Percentiles rank a stretch among this genome's conserved stretches.
Evolutionary conservation across 30 jellyfish, hydroid and myxozoan genomes (phyloP).

Genomic region (Cassiopea andromeda): DNA sequence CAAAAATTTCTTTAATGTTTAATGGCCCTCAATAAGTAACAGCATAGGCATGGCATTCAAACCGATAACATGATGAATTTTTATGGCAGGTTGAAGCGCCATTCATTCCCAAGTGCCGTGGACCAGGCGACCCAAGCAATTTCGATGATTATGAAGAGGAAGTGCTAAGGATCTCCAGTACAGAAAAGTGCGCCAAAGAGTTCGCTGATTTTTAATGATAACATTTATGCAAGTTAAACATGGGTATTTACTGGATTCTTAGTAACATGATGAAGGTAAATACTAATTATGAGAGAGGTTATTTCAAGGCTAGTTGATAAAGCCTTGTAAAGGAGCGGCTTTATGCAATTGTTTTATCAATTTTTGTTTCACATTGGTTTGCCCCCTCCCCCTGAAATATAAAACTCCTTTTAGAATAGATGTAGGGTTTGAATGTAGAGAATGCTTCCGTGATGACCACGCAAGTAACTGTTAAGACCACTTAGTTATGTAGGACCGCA

Average conservation of each 20-base stretch:
- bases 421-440: background rate
- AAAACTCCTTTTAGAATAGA: background rate
- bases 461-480: too few relatives aligned
- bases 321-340: constrained; percentile 34
- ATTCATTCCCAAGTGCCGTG: constrained; percentile 97
- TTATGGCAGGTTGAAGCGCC: constrained; percentile 96
- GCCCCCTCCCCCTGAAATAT: background rate
- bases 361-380: background rate
- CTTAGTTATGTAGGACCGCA: too few relatives aligned
- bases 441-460: background rate
- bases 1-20: too few relatives aligned
- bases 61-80: background rate
- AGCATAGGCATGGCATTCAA: too few relatives aligned
- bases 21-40: too few relatives aligned
- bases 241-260: constrained; percentile 54
- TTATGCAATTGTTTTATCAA: background rate
- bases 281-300: constrained; percentile 28
- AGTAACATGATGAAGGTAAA: constrained; percentile 31
- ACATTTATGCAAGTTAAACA: constrained; percentile 46
- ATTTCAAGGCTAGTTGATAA: constrained; percentile 62
- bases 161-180: constrained; percentile 95
- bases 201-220: constrained; percentile 93
- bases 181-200: constrained; percentile 99
- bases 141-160: constrained; percentile 99
- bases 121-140: constrained; percentile 99